These are phyloP conservation scores for Pristionchus japonicus DNA, from an alignment of 2,888 invertebrate genomes.

Conservation along the genomic window DNA sequence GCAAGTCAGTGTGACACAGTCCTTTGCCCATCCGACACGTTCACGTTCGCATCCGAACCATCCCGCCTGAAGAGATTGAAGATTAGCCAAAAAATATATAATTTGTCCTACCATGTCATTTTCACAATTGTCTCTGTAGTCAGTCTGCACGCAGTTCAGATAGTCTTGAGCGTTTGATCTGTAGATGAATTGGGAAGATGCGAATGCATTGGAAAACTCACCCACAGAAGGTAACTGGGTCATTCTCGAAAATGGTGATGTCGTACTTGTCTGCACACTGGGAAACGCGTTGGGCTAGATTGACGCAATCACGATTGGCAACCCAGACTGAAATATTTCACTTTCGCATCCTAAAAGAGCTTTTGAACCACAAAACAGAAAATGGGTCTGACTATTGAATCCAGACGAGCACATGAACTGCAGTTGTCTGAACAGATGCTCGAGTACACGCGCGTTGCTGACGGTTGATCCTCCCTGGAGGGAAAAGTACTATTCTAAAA, in stretches of 20 bases:
- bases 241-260: not conserved
- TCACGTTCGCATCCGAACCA: slow-evolving; percentile 28
- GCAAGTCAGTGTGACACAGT: not conserved
- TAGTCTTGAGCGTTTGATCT: not conserved
- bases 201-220: not conserved
- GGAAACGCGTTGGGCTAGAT: not conserved
- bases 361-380: no score
- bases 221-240: not conserved
- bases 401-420: no score
- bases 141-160: not conserved
- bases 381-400: no score
- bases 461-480: no score
- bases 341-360: no score
- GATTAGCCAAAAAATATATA: not conserved
- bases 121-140: not conserved
- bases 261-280: not conserved
- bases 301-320: not conserved
- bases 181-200: no score
- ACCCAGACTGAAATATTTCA: not conserved
- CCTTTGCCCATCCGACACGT: slow-evolving; percentile 10
- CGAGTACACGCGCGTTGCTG: no score
- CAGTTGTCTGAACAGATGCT: no score
- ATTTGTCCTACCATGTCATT: not conserved
- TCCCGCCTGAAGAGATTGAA: not conserved
- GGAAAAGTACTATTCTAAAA: no score